Evolutionary conservation across 2,797 vertebrate genomes (phyloP), one percentile per base, ranked within the genome.

Genomic region (Chelmon rostratus): DNA sequence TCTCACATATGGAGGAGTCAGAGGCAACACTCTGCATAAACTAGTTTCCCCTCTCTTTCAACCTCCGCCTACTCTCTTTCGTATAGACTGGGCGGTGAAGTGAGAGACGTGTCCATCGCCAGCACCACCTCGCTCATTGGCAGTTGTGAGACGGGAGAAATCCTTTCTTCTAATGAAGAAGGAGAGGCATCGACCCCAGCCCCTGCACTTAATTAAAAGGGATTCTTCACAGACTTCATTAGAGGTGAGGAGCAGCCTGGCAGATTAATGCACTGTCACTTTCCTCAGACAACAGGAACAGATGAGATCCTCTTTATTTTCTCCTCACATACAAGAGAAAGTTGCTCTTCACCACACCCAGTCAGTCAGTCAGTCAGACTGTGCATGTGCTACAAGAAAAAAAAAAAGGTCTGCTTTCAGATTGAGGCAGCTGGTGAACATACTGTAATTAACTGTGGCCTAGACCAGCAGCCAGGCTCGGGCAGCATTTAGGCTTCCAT

Each of bases 151-250:
- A 89, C 28, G 64, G 81, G 87, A 83, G 64, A 92, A 92, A 92
- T 93, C 87, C 83, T 90, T 93, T 91, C 72, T 86, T 88, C 84
- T 93, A 94, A 94, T 95, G 90, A 93, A 93, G 91, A 92, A 86
- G 93, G 93, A 93, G 88, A 91, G 86, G 87, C 89, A 94, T 94
- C 87, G 92, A 94, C 94, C 92, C 76, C 69, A 71, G 85, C 86
- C 88, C 87, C 89, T 88, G 86, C 89, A 92, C 93, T 94, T 95
- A 95, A 95, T 95, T 95, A 95, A 95, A 94, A 95, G 86, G 84
- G 92, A 95, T 95, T 94, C 93, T 94, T 96, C 93, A 93, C 93
- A 91, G 94, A 94, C 94, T 96, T 95, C 94, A 96, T 95, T 95
- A 95, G 91, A 89, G 85, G 89, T 92, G 91, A 90, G 80, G 73